Conservation (phyloP, 2,797 vertebrate species). For the Megaceryle alcyon region DNA sequence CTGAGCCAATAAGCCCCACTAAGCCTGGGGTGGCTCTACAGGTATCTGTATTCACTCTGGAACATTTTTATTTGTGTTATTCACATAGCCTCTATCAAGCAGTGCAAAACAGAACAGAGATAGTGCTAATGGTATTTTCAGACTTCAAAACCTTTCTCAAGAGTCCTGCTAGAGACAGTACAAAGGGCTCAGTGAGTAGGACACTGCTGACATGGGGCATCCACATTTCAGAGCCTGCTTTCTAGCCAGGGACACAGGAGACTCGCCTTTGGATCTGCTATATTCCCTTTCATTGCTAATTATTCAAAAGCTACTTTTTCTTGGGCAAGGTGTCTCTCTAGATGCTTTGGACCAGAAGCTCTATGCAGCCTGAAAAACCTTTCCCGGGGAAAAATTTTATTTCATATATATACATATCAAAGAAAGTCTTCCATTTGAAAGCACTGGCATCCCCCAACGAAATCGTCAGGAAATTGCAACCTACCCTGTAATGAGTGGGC, state of each 20-base stretch:
- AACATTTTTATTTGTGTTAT: background rate
- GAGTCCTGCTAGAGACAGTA: background rate
- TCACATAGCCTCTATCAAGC: background rate
- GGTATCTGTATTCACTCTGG: background rate
- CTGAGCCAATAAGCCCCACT: background rate
- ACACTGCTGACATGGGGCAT: background rate
- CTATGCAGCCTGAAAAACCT: background rate
- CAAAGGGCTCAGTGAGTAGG: background rate
- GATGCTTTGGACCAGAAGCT: background rate
- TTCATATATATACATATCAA: background rate
- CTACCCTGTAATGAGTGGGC: background rate
- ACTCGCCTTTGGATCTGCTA: background rate
- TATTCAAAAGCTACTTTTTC: background rate
- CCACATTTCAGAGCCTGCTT: background rate
- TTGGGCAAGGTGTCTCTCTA: background rate
- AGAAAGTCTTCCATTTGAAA: slow-evolving; percentile 19
- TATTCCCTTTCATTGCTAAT: background rate
- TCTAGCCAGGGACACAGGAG: background rate
- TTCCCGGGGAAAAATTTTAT: background rate
- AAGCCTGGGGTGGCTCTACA: background rate
- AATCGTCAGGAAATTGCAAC: background rate
- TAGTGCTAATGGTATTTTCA: background rate
- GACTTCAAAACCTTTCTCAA: background rate
- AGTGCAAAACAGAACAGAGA: background rate
- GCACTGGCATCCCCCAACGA: background rate